Percentiles rank a stretch among this genome's conserved stretches.
Evolutionary conservation across 2,797 vertebrate species (phyloP).

Genomic region (Gallinago nigripennis): DNA sequence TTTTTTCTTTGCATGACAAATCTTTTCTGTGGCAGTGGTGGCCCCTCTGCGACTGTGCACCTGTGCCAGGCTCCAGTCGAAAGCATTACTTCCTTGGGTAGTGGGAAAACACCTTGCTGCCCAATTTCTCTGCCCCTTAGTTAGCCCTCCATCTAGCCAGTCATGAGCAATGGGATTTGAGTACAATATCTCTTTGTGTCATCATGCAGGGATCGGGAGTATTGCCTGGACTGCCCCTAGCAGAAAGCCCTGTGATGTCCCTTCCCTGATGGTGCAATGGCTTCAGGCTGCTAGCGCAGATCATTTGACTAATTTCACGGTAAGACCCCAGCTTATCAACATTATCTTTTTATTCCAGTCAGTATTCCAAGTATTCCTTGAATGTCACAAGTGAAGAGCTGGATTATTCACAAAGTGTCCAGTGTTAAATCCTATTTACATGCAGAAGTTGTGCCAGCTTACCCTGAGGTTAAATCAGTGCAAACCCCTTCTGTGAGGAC

Average conservation of each 20-base stretch:
- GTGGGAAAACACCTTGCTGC: background rate
- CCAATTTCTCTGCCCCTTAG: background rate
- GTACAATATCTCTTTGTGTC: background rate
- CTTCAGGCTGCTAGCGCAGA: accelerated
- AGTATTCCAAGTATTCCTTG: constrained; percentile 42
- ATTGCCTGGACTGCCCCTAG: background rate
- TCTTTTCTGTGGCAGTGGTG: background rate
- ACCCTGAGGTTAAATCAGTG: constrained; percentile 58
- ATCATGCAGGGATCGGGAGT: background rate
- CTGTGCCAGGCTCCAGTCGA: background rate
- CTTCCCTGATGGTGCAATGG: background rate
- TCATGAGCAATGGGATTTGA: background rate
- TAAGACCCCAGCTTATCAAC: background rate
- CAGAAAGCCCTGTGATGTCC: background rate
- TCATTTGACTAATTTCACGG: background rate
- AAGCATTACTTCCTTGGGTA: background rate
- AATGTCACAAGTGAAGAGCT: constrained; percentile 18
- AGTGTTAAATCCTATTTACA: constrained; percentile 60
- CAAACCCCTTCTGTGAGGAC: constrained; percentile 59
- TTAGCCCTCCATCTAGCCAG: background rate
- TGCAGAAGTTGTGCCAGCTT: constrained; percentile 61
- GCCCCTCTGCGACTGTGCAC: accelerated
- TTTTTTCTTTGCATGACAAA: background rate
- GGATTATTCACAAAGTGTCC: constrained; percentile 43
- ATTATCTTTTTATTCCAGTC: constrained; percentile 21